Evolutionary conservation across 1,140 invertebrate genomes (phyloP).

Genomic region (Pemphigus obesinymphae): DNA sequence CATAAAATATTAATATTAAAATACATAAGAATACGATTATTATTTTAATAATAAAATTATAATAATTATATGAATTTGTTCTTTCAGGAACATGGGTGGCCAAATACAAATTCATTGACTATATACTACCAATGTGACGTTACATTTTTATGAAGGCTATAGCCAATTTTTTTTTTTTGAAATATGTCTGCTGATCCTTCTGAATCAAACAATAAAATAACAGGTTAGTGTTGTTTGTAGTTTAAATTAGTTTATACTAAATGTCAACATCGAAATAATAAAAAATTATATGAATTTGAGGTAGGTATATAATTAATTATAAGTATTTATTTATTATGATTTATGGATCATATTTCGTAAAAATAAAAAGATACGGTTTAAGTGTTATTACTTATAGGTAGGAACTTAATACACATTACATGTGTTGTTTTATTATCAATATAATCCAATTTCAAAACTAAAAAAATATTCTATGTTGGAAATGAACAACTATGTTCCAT

Average conservation of each 20-base stretch:
- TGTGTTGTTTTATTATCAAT: not conserved
- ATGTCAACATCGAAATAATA: not conserved
- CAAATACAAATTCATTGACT: not conserved
- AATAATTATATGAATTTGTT: not conserved
- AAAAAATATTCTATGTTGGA: not conserved
- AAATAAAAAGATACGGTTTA: no score
- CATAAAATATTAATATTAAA: no score
- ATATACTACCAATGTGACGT: not conserved
- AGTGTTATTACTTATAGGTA: no score
- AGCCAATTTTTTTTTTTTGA: slow-evolving; percentile 9
- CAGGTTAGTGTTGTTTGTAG: slow-evolving; percentile 3
- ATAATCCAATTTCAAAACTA: not conserved
- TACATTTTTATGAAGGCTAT: slow-evolving; percentile 21
- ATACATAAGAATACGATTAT: no score
- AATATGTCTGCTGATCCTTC: slow-evolving; percentile 39
- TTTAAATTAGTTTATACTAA: not conserved
- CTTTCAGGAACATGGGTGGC: slow-evolving; percentile 18
- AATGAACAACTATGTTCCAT: not conserved
- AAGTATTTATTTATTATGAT: no score
- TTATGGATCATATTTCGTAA: no score
- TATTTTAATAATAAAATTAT: not conserved
- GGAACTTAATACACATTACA: no score
- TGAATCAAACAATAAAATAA: slow-evolving; percentile 21
- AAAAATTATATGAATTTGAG: not conserved
- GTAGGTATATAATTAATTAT: no score